These are phyloP conservation scores for Leistus spinibarbis DNA, from an alignment of 2,888 invertebrate genomes.

Conservation along the genomic window DNA sequence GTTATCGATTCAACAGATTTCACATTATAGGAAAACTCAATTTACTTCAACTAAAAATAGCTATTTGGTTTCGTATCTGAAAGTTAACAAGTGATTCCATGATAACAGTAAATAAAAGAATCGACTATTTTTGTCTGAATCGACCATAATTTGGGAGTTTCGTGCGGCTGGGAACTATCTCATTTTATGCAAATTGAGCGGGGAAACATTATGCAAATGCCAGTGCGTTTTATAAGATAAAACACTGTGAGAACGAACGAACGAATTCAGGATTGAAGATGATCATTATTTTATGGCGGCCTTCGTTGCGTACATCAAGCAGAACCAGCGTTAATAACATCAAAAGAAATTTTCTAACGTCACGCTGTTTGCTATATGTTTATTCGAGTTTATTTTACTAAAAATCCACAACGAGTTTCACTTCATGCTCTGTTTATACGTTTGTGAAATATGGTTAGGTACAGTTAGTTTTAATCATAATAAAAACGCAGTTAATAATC, in stretches of 20 bases:
- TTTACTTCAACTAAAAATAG: not conserved
- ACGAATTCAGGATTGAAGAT: not conserved
- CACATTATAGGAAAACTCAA: not conserved
- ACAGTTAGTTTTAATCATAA: not conserved
- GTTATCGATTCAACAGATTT: not conserved
- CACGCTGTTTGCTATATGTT: constrained; percentile 8
- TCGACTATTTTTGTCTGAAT: not conserved
- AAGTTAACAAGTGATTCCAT: not conserved
- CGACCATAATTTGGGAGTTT: not conserved
- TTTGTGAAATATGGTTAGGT: not conserved
- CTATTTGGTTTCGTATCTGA: too few species aligned
- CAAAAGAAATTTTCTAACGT: constrained; percentile 13
- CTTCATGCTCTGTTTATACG: constrained; percentile 26
- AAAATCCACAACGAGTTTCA: constrained; percentile 18
- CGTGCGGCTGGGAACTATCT: not conserved
- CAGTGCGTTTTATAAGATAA: not conserved
- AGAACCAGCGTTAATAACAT: not conserved
- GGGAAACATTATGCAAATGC: not conserved
- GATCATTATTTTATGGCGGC: not conserved
- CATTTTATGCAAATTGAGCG: not conserved
- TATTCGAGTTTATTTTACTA: constrained; percentile 18
- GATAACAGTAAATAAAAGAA: not conserved
- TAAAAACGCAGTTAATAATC: not conserved
- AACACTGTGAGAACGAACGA: not conserved
- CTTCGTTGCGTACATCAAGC: not conserved